Evolutionary conservation across 2,888 invertebrate genomes (phyloP), one percentile per base, ranked within the genome.

Genomic region (Sialis fuliginosa): DNA sequence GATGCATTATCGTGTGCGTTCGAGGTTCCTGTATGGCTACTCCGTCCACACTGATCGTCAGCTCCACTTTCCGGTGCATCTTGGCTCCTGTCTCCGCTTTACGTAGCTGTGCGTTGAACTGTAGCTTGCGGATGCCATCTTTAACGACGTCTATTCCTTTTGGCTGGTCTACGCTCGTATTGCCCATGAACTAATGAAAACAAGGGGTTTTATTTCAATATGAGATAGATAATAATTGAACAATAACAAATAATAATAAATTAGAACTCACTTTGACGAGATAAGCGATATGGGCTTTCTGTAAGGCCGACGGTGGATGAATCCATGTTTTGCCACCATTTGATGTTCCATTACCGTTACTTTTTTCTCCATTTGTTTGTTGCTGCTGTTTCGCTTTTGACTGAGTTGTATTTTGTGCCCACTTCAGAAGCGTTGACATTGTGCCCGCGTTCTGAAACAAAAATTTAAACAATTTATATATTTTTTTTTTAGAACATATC

Each of bases 61-160:
- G 78, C 65, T 96, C 96, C 10, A 90, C 86, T 63, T 88, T 88
- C 59, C 84, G 80, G 37, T 39, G 39, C 63, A 86, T 80, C 66
- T 95, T 95, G 56, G 86, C 84, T 40, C 89, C 92, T 53, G 88
- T 82, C 59, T 91, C 87, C 48, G 88, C 86, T 61, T 92, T 90
- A 62, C 86, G 83, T 57, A 93, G 70, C 61, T 92, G 92, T 60
- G 93, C 89, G 52, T 84, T 85, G 65, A 96, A 93, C 67, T 92
- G 89, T 54, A 97, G 73, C 62, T 95, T 93, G 58, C 92, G 80
- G 58, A 97, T 96, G 46, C 95, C 95, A 62, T 96, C 96, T 66
- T 93, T 93, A 6, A 97, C 93, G 41, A 96, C 90, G 63, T 96
- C 93, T 55, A 93, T 95, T 54, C 97, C 97, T 70, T 97, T 96